Base-by-base conservation (phyloP, 2,797 vertebrate genomes). In the Semotilus atromaculatus region DNA sequence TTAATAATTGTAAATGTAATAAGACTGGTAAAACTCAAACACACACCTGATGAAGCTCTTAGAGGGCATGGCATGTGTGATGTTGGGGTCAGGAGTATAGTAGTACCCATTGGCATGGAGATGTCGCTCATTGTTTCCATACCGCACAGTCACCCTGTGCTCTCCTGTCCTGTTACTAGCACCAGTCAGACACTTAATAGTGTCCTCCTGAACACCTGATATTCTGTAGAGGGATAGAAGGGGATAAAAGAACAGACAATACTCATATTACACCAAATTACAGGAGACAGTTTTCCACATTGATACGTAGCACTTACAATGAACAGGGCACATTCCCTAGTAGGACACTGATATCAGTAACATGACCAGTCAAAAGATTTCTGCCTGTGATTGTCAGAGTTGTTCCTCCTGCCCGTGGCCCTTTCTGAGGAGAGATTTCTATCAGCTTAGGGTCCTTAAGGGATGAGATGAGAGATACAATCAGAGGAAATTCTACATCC, bases 341-440 rank as follows among this genome's bases (percentile, higher is more conserved):
- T 18, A 96, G 91, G 80, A 99, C 87, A 43, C 90, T 93, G 90
- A 98, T 96, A 89, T 98, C 96, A 64, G 91, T 94, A 36, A 94
- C 91, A 26, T 92, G 95, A 14, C 98, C 98, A 0, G 98, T 98
- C 89, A 97, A 93, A 78, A 99, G 94, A 89, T 96, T 96, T 43
- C 92, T 92, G 67, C 98, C 98, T 0, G 89, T 94, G 89, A 99
- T 94, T 1, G 95, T 98, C 43, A 99, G 94, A 51, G 88, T 90
- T 3, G 97, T 98, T 77, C 98, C 98, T 51, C 98, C 98, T 0
- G 97, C 97, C 91, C 95, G 96, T 72, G 97, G 98, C 7, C 98
- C 98, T n/a, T 92, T 95, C 73, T 93, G 91, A 3, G 98, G 98
- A 82, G 93, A 93, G 84, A 99, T 93, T 18, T 94, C 95, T 85